Evolutionary conservation across 2,797 vertebrate species (phyloP).

Genomic region (Todus mexicanus): DNA sequence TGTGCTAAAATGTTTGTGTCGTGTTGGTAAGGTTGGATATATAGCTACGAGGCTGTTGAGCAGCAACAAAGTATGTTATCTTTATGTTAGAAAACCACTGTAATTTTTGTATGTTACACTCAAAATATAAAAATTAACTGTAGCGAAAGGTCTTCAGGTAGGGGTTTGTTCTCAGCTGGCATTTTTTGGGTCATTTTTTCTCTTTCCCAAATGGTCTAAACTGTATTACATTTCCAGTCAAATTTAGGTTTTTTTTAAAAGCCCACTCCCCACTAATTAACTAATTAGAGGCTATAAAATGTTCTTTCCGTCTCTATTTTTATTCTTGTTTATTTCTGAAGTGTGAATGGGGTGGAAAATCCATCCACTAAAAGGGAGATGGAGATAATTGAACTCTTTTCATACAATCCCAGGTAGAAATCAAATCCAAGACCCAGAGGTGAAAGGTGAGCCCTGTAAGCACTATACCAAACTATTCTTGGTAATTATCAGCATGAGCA

Average conservation of each 20-base stretch:
- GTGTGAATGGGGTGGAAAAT: slow-evolving; percentile 49
- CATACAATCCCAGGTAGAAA: slow-evolving; percentile 65
- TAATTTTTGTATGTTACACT: neutral
- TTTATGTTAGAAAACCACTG: neutral
- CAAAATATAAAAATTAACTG: neutral
- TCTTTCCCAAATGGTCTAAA: neutral
- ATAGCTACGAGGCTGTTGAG: neutral
- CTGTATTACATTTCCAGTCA: neutral
- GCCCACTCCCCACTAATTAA: neutral
- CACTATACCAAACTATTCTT: slow-evolving; percentile 66
- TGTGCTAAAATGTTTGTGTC: neutral
- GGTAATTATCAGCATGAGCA: slow-evolving; percentile 70
- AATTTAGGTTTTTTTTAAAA: neutral
- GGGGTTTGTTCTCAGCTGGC: neutral
- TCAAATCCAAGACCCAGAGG: slow-evolving; percentile 67
- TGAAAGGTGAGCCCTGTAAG: slow-evolving; percentile 67
- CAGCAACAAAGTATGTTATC: neutral
- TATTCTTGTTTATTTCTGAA: slow-evolving; percentile 56
- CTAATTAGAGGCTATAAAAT: slow-evolving; percentile 4
- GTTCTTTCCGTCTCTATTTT: slow-evolving; percentile 36
- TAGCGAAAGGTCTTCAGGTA: neutral
- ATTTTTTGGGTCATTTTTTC: neutral
- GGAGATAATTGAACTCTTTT: slow-evolving; percentile 68
- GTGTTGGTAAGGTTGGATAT: neutral
- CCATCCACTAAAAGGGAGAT: slow-evolving; percentile 25